Evolutionary conservation across 2,797 vertebrate genomes (phyloP), one percentile per base, ranked within the genome.

Genomic region (Gouania willdenowi): DNA sequence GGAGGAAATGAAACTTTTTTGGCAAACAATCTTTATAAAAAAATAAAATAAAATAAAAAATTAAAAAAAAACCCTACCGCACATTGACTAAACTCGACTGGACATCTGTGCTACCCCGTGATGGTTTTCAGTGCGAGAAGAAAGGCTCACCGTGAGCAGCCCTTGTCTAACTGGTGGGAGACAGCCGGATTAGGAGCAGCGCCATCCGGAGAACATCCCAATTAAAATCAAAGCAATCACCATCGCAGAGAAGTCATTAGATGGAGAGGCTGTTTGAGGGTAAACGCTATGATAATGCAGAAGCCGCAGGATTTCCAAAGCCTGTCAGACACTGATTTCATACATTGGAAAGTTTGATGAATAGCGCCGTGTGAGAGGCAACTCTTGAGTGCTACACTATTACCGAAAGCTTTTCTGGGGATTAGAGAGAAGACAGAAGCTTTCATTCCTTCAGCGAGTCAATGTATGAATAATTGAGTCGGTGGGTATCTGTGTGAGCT

Each of bases 141-240:
- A 60, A 70, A 62, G 36, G 43, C 72, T 65, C 71, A 47, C 67
- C 26, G 43, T 31, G 41, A 71, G 61, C 59, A 59, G 39, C 67
- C 60, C 68, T 77, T 47, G 71, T 77, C 71, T 69, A 53, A 72
- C 62, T 55, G 76, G 55, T 63, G 61, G 68, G 73, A 80, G 75
- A 77, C 73, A 58, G 76, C 70, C 50, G 82, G 85, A 85, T 85
- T 79, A 85, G 68, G 62, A 25, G 58, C 56, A 16, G 56, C 47
- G 14, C 67, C 66, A 9, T 56, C 68, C 68, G 39, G 14, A 59
- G 70, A 77, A 77, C 79, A 65, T 75, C 71, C 83, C 82, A 83
- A 84, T 85, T 86, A 87, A 83, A 86, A 82, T 81, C 82, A 78
- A 80, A 83, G 83, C 69, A 78, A 81, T 80, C 82, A 74, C 72